Evolutionary conservation across 2,888 invertebrate species (phyloP), one percentile per base, ranked within the genome.

Genomic region (Aphidius colemani): DNA sequence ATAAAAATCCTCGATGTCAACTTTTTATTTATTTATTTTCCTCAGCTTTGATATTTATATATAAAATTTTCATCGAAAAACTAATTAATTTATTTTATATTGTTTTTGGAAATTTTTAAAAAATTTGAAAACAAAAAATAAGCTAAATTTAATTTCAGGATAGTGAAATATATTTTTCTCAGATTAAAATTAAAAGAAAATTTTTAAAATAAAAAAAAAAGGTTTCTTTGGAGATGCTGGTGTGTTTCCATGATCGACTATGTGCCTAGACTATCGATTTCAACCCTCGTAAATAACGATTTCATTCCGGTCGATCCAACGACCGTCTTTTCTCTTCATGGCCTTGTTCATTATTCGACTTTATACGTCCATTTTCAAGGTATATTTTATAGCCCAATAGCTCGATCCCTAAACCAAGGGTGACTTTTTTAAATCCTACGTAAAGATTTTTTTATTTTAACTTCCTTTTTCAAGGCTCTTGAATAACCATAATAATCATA

Each of bases 201-300:
- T 18, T 18, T 18, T 18, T 18, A 18, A 18, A 18, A 18, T 18
- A 18, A 18, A 2, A 18, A 18, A 18, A 18, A 18, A 18, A 1
- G 1, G 1, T 18, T 63, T 66, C 65, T 66, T 66, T 67, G 63
- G 61, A 65, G 60, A 30, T 30, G 30, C 5, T 49, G 68, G 69
- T 64, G 66, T 74, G 74, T 76, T 75, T 74, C 74, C 77, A 73
- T 77, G 77, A 77, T 78, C 77, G 76, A 76, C 69, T 71, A 63
- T 30, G 61, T 59, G 50, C 50, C 58, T 50, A 56, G 72, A 70
- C 72, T 79, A 80, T 80, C 79, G 78, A 78, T 80, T 80, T 80
- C 80, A 78, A 69, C 65, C 69, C 72, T 74, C 75, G 72, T 80
- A 79, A 80, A 80, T 78, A 77, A 78, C 71, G 71, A 71, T 69